phyloP scores from a whole-genome alignment of 2,113 vertebrate genomes.

The Mastomys coucha region DNA sequence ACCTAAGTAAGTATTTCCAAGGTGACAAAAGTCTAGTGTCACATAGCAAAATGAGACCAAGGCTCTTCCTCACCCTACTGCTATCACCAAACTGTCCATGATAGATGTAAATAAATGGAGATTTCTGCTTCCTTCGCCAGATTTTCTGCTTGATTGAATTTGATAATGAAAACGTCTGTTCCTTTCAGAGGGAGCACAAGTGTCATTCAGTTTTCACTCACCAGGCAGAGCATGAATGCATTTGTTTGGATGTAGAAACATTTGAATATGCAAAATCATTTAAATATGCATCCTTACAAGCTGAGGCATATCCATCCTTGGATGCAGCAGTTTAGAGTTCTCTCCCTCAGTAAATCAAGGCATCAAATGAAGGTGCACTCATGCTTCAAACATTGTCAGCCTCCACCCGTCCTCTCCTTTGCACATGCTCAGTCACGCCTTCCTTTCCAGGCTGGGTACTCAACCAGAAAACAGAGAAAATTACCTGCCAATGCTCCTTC shows the following conservation, averaged over 20 bases:
- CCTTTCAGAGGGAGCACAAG: constrained; percentile 50
- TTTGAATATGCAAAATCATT: constrained; percentile 72
- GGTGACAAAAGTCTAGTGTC: neutral
- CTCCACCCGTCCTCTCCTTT: neutral
- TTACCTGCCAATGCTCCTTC: constrained; percentile 45
- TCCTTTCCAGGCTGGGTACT: neutral
- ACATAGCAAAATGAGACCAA: constrained; percentile 5
- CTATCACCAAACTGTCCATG: constrained; percentile 67
- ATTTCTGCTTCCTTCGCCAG: constrained; percentile 76
- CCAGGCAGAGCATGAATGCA: constrained; percentile 25
- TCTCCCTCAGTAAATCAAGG: constrained; percentile 34
- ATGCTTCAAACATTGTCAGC: neutral
- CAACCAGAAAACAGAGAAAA: neutral
- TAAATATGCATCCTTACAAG: constrained; percentile 23
- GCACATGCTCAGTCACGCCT: neutral
- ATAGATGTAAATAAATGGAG: constrained; percentile 73
- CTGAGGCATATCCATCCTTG: neutral
- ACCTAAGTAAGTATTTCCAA: neutral
- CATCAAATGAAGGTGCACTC: neutral
- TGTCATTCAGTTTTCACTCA: constrained; percentile 73
- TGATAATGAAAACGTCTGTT: constrained; percentile 76
- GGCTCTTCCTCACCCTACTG: constrained; percentile 62
- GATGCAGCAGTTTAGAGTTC: constrained; percentile 8
- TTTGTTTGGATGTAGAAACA: constrained; percentile 74
- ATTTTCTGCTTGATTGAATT: constrained; percentile 74